Evolutionary conservation across 2,797 vertebrate species (phyloP).

Genomic region (Leptoclinus maculatus): DNA sequence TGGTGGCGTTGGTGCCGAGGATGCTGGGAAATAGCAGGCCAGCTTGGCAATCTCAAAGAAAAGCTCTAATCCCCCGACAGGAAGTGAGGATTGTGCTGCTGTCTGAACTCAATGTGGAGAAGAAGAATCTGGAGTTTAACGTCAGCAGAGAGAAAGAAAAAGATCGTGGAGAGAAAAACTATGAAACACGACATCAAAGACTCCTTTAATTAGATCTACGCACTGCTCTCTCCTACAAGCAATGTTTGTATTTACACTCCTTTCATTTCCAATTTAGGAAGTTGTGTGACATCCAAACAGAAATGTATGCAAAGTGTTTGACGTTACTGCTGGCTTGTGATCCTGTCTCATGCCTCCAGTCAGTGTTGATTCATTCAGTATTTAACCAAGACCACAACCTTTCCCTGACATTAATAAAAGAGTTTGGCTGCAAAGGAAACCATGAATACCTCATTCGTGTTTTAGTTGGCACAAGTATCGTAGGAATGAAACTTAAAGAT

Average conservation of each 20-base stretch:
- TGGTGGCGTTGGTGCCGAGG: constrained; percentile 16
- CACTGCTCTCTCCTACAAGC: too few species aligned
- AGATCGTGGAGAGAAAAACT: background rate
- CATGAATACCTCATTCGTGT: background rate
- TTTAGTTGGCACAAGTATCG: background rate
- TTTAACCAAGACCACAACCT: background rate
- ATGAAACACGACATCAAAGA: background rate
- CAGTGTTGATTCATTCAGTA: background rate
- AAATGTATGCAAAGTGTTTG: too few species aligned
- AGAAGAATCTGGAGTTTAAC: constrained; percentile 27
- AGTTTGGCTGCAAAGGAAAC: background rate
- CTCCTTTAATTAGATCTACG: background rate
- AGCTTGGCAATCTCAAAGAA: constrained; percentile 51
- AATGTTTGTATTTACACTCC: background rate
- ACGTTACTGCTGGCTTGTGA: too few species aligned
- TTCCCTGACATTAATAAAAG: background rate
- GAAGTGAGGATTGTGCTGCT: constrained; percentile 57
- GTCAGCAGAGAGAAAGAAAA: background rate
- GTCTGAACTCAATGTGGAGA: constrained; percentile 23
- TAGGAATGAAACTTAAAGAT: background rate
- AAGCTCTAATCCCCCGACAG: constrained; percentile 55
- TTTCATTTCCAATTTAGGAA: too few species aligned
- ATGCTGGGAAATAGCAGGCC: constrained; percentile 60
- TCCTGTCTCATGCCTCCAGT: background rate
- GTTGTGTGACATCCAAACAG: too few species aligned